Conservation (phyloP, 2,888 invertebrate species). For the Neoitamus cyanurus region DNA sequence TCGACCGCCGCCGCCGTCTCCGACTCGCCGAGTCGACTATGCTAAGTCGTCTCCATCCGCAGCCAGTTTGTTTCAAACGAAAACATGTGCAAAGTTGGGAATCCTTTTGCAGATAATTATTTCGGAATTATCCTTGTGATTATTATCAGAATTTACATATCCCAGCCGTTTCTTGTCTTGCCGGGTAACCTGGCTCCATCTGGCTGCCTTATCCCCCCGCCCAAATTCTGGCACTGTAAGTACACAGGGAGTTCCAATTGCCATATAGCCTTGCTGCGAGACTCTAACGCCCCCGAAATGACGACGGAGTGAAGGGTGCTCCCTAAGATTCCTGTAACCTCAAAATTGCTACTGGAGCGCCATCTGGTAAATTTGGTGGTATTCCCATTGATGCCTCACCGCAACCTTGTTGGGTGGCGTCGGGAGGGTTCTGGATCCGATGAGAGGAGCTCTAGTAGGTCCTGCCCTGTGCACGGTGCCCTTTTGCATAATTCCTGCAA, state of each 20-base stretch:
- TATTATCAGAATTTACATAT: slow-evolving; percentile 52
- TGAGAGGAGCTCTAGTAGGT: not conserved
- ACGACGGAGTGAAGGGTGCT: slow-evolving; percentile 8
- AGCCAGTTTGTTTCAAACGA: slow-evolving; percentile 1
- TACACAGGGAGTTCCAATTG: not conserved
- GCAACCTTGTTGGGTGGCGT: not conserved
- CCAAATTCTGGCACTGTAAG: not conserved
- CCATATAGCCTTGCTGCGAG: not conserved
- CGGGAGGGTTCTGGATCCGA: not conserved
- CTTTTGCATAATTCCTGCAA: slow-evolving; percentile 47
- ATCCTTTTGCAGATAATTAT: slow-evolving; percentile 52
- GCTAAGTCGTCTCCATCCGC: not conserved
- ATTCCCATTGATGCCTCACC: slow-evolving; percentile 41
- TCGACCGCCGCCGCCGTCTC: not conserved
- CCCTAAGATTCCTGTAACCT: slow-evolving; percentile 24
- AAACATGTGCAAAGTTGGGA: slow-evolving; percentile 51
- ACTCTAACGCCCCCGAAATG: slow-evolving; percentile 2
- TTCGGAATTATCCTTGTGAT: slow-evolving; percentile 50
- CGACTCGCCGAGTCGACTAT: not conserved
- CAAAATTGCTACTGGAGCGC: slow-evolving; percentile 45
- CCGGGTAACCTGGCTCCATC: not conserved
- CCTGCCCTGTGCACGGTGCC: not conserved
- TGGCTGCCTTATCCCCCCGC: slow-evolving; percentile 27
- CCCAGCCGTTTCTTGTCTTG: slow-evolving; percentile 48
- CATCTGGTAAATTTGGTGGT: slow-evolving; percentile 46